Base-by-base conservation (phyloP, 92 coral and sea anemone genomes). In the Chrysogorgia sp. region DNA sequence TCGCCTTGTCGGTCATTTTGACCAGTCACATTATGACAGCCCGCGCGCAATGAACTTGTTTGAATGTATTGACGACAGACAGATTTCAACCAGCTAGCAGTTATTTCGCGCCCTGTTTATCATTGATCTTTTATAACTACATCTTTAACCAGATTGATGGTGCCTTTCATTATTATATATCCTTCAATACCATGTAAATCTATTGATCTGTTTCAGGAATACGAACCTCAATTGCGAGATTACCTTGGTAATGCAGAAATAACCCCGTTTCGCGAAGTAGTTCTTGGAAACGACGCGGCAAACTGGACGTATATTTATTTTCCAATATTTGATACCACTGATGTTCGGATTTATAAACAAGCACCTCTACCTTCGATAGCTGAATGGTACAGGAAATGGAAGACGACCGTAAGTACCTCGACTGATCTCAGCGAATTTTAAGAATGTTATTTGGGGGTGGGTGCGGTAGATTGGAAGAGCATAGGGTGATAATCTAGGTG, bases 211-310 rank as follows among this genome's bases (percentile, higher is more conserved):
- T 58, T 25, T 17, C 71, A 96, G 99, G 88, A 85, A 60, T 85
- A 74, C 76, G 97, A 96, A 81, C 84, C 85, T 33, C 97, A 96
- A 67, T 71, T 96, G 13, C 97, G 97, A 22, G 99, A 90, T 14
- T 81, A 87, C 40, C 92, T 96, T 30, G 82, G 81, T 50, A 74
- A 85, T 32, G 71, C 86, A n/a, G 79, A 88, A 67, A 71, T 86
- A 49, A 82, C 88, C 55, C 97, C 92, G 48, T 96, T 90, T 60
- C 76, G 91, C 37, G 96, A 91, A 37, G 84, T 87, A 31, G 58
- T 85, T 19, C 88, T 94, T 50, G 98, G 98, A 7, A 34, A 37
- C 63, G 97, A 91, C 80, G 89, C 81, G 7, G 88, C 81, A 25
- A 88, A 85, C 84, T 86, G 85, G 43, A 80, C 94, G 0, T 94